A percentile compares a stretch with the other conserved stretches of the same genome.
These are phyloP conservation scores for Cistogaster globosa DNA, from an alignment of 2,888 invertebrate species.

Conservation along the genomic window DNA sequence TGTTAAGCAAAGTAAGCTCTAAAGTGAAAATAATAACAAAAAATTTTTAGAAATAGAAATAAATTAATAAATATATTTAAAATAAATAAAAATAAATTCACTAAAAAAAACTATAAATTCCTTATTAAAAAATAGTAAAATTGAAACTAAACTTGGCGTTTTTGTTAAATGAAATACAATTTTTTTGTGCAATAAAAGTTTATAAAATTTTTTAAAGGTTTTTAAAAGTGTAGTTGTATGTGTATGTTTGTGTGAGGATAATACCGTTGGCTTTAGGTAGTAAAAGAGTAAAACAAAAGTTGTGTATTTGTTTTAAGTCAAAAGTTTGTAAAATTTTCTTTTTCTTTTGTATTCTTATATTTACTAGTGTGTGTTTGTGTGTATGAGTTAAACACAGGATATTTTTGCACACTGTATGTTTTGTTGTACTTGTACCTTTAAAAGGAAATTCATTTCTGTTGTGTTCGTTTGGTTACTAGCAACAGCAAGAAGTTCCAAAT, in stretches of 20 bases:
- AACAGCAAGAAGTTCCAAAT: constrained; percentile 5
- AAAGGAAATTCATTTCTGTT: constrained; percentile 15
- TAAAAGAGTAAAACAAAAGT: constrained; percentile 5
- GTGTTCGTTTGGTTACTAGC: constrained; percentile 9
- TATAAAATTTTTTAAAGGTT: no score
- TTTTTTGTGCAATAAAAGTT: no score
- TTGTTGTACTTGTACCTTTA: constrained; percentile 8
- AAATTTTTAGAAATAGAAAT: constrained; percentile 13
- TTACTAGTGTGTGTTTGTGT: neutral
- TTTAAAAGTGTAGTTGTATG: neutral
- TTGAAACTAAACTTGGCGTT: neutral
- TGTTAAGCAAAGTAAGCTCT: constrained; percentile 73
- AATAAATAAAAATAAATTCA: neutral
- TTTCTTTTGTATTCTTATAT: neutral
- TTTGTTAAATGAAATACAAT: no score
- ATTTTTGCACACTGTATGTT: constrained; percentile 23
- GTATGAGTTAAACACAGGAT: constrained; percentile 11
- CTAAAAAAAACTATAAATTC: neutral
- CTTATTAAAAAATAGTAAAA: neutral
- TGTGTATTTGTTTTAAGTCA: constrained; percentile 19
- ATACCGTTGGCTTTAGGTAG: constrained; percentile 24
- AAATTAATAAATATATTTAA: neutral
- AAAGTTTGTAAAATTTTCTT: constrained; percentile 1
- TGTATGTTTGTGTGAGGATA: constrained; percentile 18
- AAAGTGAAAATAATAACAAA: constrained; percentile 4